These are phyloP conservation scores for Aix galericulata DNA, from an alignment of 2,113 vertebrate genomes.

Conservation along the genomic window DNA sequence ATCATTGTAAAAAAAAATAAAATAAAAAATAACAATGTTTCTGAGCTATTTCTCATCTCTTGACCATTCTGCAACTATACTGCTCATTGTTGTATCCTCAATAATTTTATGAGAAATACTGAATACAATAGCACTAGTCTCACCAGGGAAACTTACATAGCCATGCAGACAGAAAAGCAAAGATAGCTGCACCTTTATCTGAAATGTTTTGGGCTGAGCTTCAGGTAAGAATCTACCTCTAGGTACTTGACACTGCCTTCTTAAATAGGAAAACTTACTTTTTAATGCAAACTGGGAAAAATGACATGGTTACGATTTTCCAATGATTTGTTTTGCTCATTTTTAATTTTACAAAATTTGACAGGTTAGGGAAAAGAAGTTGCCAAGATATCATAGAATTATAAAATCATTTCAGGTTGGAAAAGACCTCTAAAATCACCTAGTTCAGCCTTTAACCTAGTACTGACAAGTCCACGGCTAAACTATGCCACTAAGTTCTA, in stretches of 20 bases:
- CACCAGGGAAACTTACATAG: neutral
- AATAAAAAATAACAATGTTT: neutral
- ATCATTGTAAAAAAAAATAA: neutral
- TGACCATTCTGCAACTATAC: neutral
- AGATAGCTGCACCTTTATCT: neutral
- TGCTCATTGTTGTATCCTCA: neutral
- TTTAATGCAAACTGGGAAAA: neutral
- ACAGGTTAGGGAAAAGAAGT: neutral
- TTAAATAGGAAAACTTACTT: neutral
- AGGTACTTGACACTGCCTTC: neutral
- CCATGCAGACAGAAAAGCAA: neutral
- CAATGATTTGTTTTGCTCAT: neutral
- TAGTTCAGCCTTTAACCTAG: too few species aligned
- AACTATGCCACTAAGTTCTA: too few species aligned
- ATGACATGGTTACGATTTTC: neutral
- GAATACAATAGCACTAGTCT: neutral
- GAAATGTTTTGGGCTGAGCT: neutral
- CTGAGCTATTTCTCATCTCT: neutral
- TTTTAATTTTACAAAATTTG: neutral
- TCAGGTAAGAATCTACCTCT: neutral
- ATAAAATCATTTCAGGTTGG: too few species aligned
- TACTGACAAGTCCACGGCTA: too few species aligned
- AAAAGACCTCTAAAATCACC: too few species aligned
- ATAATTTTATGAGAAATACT: neutral
- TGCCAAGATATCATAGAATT: neutral